Percentiles rank a stretch among this genome's conserved stretches.
Conservation (phyloP, 2,113 vertebrate species). For the Nycticorax nycticorax region DNA sequence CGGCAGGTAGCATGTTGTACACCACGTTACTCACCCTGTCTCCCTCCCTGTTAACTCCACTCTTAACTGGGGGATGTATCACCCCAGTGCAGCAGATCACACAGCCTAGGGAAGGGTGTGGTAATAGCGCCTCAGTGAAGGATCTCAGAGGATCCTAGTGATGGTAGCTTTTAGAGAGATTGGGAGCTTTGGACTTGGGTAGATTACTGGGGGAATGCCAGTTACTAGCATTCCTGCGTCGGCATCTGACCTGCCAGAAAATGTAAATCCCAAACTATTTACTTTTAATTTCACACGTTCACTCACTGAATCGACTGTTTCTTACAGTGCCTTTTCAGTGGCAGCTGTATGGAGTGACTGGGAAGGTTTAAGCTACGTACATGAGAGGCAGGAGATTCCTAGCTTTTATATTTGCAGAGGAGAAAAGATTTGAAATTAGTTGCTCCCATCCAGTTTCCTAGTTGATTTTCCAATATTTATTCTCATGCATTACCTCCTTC, state of each 20-base stretch:
- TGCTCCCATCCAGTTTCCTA: neutral
- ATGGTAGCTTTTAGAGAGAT: neutral
- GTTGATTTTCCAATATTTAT: constrained; percentile 29
- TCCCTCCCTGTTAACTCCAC: neutral
- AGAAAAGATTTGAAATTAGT: constrained; percentile 5
- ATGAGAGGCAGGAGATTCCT: neutral
- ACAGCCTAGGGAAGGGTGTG: neutral
- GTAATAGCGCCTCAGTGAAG: neutral
- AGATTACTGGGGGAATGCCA: neutral
- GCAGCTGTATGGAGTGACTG: neutral
- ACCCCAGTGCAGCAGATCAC: neutral
- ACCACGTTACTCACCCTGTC: neutral
- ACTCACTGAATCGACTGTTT: neutral
- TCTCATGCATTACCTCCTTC: neutral
- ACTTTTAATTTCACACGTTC: neutral
- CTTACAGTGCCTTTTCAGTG: neutral
- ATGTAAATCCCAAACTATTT: neutral
- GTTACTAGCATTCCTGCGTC: neutral
- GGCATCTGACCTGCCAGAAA: neutral
- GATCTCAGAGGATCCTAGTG: neutral
- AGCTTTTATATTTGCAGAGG: neutral
- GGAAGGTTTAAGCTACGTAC: neutral
- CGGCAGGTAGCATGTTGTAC: neutral
- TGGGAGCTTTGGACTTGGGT: neutral
- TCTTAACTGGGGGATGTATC: neutral